Evolutionary conservation across 2,113 vertebrate genomes (phyloP).

Genomic region (Salvelinus namaycush): DNA sequence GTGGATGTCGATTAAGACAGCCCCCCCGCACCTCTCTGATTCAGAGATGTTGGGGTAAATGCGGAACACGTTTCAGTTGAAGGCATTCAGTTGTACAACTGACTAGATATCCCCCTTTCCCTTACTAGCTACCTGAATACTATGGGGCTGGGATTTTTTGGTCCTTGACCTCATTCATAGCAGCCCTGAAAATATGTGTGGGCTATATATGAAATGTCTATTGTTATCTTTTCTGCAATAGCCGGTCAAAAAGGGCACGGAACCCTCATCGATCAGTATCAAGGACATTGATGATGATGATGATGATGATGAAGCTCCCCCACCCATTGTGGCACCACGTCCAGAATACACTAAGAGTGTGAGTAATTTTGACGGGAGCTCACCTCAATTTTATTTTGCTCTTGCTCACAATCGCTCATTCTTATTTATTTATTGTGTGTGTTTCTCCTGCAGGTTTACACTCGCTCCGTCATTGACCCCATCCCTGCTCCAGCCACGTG

Average conservation of each 20-base stretch:
- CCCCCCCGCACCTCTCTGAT: too few relatives aligned
- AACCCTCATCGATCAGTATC: conserved; percentile 75
- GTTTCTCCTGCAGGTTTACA: conserved; percentile 80
- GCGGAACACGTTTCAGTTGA: too few relatives aligned
- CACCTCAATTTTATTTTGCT: neutral
- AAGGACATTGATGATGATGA: conserved; percentile 85
- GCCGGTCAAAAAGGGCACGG: conserved; percentile 86
- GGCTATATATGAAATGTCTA: too few relatives aligned
- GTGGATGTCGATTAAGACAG: too few relatives aligned
- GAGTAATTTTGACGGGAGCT: conserved; percentile 44
- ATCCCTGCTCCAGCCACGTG: conserved; percentile 82
- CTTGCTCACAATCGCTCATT: too few relatives aligned
- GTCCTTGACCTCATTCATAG: neutral
- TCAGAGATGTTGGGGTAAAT: too few relatives aligned
- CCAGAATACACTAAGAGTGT: conserved; percentile 98
- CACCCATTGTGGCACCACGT: conserved; percentile 90
- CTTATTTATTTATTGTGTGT: neutral
- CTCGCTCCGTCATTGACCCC: conserved; percentile 93
- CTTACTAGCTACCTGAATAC: neutral
- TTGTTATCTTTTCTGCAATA: conserved; percentile 50
- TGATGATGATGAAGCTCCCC: conserved; percentile 78
- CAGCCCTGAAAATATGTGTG: neutral
- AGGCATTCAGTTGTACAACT: too few relatives aligned
- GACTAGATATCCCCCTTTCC: too few relatives aligned
- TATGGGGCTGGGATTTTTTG: neutral